phyloP scores from a whole-genome alignment of 2,797 vertebrate genomes.

The Heterohyrax brucei region DNA sequence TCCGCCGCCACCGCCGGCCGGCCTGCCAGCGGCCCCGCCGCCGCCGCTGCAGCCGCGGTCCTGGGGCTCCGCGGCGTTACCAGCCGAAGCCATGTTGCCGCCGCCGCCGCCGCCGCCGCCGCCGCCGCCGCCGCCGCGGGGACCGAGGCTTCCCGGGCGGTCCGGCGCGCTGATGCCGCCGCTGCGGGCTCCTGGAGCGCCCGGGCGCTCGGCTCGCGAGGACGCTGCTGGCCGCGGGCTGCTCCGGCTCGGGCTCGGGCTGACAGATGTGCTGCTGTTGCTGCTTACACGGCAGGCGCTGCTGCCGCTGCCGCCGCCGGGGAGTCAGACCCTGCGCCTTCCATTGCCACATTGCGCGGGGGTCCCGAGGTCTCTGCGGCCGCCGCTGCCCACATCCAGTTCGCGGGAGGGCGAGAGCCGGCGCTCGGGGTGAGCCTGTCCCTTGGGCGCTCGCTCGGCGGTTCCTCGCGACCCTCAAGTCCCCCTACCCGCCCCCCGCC shows the following conservation, averaged over 20 bases:
- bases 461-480: slow-evolving; percentile 71
- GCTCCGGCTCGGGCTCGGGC: slow-evolving; percentile 83
- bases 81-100: slow-evolving; percentile 99
- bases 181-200: slow-evolving; percentile 81
- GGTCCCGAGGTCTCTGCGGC: slow-evolving; percentile 95
- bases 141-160: slow-evolving; percentile 86
- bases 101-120: slow-evolving; percentile 91
- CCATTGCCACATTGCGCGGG: slow-evolving; percentile 98
- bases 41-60: slow-evolving; percentile 80
- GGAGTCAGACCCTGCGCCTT: slow-evolving; percentile 97
- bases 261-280: slow-evolving; percentile 92
- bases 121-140: slow-evolving; percentile 89
- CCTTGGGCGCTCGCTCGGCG: slow-evolving; percentile 55
- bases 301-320: slow-evolving; percentile 90
- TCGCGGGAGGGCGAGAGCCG: slow-evolving; percentile 77
- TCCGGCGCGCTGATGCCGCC: slow-evolving; percentile 86
- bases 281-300: slow-evolving; percentile 93
- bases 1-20: slow-evolving; percentile 81
- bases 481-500: slow-evolving; percentile 76
- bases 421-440: slow-evolving; percentile 78
- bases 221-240: slow-evolving; percentile 90
- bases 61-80: slow-evolving; percentile 95
- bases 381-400: slow-evolving; percentile 94
- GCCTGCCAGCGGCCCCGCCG: slow-evolving; percentile 89
- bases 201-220: slow-evolving; percentile 84